Evolutionary conservation across 2,888 invertebrate genomes (phyloP), one percentile per base, ranked within the genome.

Genomic region (Pardosa pseudoannulata): DNA sequence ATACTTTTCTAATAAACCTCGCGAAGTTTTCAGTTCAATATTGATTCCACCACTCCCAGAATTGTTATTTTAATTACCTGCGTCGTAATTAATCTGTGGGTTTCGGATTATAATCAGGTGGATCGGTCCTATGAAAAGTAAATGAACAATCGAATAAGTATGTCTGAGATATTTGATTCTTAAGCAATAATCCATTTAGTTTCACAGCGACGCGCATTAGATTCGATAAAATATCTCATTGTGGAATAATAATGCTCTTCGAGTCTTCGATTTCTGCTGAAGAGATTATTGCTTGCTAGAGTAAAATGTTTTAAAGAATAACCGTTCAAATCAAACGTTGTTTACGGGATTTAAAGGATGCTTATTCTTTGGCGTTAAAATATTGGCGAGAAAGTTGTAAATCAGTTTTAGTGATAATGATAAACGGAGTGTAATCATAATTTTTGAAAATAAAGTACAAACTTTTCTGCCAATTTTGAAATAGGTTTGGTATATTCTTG

Each of bases 1-100:
- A 46, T 46, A 46, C 41, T 46, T 46, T 46, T 46, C 41, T 46
- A 46, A 46, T 46, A 46, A 46, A 46, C 41, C 36, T 46, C 16
- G 41, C 16, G 41, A 46, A 46, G 13, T 46, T 46, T 46, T 46
- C 41, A 46, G 16, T 2, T 13, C 13, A 16, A 11, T 36, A 36
- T 36, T 36, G 11, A 36, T 36, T 36, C 36, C n/a, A n/a, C 36
- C 11, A 11, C 36, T 36, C 36, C 11, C 5, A 11, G 6, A 16
- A 46, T 46, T 46, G 16, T 46, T 46, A 46, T 13, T 46, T 9
- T 46, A 46, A 46, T 46, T 46, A 46, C 41, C 41, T 46, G 41
- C 16, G 16, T 46, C 16, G 9, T 46, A 46, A 46, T 46, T 46
- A 46, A 46, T 46, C 41, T 46, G 41, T n/a, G 9, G 41, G 16